Conservation (phyloP, 2,113 vertebrate species). For the Pseudonaja textilis region DNA sequence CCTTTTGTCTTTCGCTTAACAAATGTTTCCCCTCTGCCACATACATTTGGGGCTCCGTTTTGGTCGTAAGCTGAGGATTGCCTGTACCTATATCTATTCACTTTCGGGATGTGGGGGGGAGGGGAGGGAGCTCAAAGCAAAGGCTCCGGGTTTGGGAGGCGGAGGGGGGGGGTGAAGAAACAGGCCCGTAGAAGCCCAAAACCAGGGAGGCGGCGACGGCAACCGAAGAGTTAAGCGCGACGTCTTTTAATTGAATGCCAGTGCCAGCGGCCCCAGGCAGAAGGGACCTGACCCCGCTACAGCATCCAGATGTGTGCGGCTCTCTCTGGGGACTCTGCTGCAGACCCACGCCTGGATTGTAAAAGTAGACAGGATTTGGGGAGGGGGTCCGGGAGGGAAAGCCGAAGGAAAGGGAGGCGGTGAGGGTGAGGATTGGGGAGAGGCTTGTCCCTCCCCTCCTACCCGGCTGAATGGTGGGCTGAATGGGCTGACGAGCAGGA, state of each 20-base stretch:
- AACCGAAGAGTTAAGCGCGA: conserved; percentile 90
- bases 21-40: background rate
- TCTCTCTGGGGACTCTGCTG: conserved; percentile 80
- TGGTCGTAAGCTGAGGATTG: too few species aligned
- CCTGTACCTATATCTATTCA: too few species aligned
- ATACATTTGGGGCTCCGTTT: background rate
- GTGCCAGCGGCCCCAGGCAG: conserved; percentile 92
- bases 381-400: background rate
- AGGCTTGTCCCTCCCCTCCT: conserved; percentile 50
- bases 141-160: background rate
- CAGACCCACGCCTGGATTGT: conserved; percentile 70
- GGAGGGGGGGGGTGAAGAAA: background rate
- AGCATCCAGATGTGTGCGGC: conserved; percentile 98
- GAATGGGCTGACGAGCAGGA: conserved; percentile 35
- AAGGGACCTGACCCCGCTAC: conserved; percentile 96
- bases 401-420: conserved; percentile 34
- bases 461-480: conserved; percentile 29
- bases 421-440: conserved; percentile 40
- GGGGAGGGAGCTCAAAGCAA: background rate
- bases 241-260: conserved; percentile 93
- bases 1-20: background rate
- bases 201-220: conserved; percentile 23
- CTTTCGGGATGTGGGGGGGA: background rate
- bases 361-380: conserved; percentile 67
- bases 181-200: background rate